A percentile compares a stretch with the other conserved stretches of the same genome.
Evolutionary conservation across 2,888 invertebrate species (phyloP).

Genomic region (Mechanitis mazaeus): DNA sequence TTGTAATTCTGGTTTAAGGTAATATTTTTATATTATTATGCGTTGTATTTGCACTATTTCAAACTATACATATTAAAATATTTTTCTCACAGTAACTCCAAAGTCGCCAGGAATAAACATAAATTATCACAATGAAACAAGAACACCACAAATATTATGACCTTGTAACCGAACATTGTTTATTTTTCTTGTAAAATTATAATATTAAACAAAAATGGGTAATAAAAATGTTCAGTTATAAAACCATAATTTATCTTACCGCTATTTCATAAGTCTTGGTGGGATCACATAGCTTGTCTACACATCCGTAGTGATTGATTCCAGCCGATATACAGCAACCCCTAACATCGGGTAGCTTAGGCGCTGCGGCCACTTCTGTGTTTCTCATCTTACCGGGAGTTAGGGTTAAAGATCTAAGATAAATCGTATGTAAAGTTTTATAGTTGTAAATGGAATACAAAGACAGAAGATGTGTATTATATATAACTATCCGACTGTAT

Average conservation of each 20-base stretch:
- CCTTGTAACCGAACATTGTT: too few species aligned
- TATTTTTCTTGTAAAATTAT: too few species aligned
- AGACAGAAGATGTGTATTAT: too few species aligned
- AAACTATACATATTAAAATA: too few species aligned
- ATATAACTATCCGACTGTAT: too few species aligned
- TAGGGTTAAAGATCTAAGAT: constrained; percentile 78
- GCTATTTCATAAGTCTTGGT: constrained; percentile 71
- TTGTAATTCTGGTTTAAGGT: not conserved
- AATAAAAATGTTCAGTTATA: constrained; percentile 3
- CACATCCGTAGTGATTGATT: constrained; percentile 83
- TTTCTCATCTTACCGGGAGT: constrained; percentile 79
- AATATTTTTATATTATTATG: too few species aligned
- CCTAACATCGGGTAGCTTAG: constrained; percentile 84
- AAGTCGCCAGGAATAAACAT: too few species aligned
- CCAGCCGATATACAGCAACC: constrained; percentile 84
- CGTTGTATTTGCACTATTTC: too few species aligned
- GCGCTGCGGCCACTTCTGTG: constrained; percentile 77
- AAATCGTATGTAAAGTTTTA: not conserved
- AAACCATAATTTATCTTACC: constrained; percentile 46
- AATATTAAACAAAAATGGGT: not conserved
- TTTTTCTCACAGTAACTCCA: too few species aligned
- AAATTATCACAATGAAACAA: too few species aligned
- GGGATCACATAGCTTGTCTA: constrained; percentile 88
- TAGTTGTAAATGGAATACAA: not conserved
- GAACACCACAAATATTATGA: too few species aligned